Percentiles rank a stretch among this genome's conserved stretches.
Conservation (phyloP, 2,113 vertebrate genomes). For the Pithys albifrons region DNA sequence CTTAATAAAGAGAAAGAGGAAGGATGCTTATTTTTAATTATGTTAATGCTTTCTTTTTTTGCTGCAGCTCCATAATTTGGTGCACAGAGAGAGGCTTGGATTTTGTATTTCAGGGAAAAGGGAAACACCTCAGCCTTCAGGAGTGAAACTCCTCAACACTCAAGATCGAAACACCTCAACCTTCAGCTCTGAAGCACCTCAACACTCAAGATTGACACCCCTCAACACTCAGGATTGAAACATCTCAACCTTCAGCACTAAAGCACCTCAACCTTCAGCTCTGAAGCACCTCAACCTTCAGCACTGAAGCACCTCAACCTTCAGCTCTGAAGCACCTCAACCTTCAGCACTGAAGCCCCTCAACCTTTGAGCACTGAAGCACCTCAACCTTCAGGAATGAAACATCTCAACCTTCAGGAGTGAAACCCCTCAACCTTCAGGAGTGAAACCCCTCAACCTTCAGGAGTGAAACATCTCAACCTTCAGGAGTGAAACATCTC, state of each 20-base stretch:
- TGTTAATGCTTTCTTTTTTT: constrained; percentile 1
- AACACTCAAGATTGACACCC: neutral
- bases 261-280: too few species aligned
- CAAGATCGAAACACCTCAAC: too few species aligned
- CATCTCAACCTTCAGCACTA: neutral
- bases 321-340: too few species aligned
- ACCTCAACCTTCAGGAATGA: neutral
- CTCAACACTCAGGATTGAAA: neutral
- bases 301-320: neutral
- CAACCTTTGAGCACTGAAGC: neutral
- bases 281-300: too few species aligned
- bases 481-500: too few species aligned
- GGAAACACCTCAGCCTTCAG: fast-evolving
- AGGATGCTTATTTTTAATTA: constrained; percentile 46
- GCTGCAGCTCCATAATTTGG: neutral
- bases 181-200: neutral
- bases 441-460: neutral
- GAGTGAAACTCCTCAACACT: too few species aligned
- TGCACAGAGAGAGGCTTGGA: neutral
- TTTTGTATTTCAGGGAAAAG: neutral
- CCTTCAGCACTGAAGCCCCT: too few species aligned
- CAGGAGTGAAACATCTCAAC: too few species aligned
- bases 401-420: neutral
- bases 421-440: too few species aligned
- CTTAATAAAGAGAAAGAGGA: constrained; percentile 49